Percentiles rank a stretch among this genome's conserved stretches.
phyloP scores from a whole-genome alignment of 2,888 invertebrate species.

The Steinernema scapterisci region DNA sequence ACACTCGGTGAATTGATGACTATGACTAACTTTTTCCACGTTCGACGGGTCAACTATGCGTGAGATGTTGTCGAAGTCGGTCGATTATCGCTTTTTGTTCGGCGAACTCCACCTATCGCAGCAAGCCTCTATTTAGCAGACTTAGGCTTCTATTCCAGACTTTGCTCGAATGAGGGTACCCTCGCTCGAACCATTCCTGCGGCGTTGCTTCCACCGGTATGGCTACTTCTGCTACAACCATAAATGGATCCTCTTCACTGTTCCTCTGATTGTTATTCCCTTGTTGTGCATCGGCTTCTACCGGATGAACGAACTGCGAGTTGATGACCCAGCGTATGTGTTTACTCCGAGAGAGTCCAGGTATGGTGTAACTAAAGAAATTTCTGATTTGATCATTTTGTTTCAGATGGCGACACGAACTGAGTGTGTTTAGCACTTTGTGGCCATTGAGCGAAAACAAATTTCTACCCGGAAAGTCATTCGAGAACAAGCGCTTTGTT shows the following conservation, averaged over 20 bases:
- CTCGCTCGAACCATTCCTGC: constrained; percentile 59
- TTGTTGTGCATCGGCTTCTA: constrained; percentile 56
- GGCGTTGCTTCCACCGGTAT: constrained; percentile 61
- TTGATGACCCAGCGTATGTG: constrained; percentile 65
- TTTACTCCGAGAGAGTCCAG: constrained; percentile 65
- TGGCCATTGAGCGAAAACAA: constrained; percentile 66
- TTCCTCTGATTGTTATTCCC: constrained; percentile 55
- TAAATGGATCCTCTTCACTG: constrained; percentile 57
- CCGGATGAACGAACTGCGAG: constrained; percentile 55
- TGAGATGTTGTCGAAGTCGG: constrained; percentile 19
- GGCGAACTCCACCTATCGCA: background rate
- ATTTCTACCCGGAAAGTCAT: constrained; percentile 66
- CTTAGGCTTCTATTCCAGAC: constrained; percentile 51
- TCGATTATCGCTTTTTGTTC: constrained; percentile 21
- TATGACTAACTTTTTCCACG: constrained; percentile 18
- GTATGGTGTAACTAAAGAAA: constrained; percentile 37
- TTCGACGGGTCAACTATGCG: constrained; percentile 27
- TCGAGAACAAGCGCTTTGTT: constrained; percentile 64
- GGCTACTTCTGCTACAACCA: constrained; percentile 48
- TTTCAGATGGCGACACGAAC: constrained; percentile 62
- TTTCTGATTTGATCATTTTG: background rate
- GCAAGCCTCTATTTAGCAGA: constrained; percentile 45
- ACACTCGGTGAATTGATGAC: constrained; percentile 15
- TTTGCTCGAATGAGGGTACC: constrained; percentile 35
- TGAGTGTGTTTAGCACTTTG: constrained; percentile 59